Base-by-base conservation (phyloP, 2,888 invertebrate species). In the Eilema depressum region DNA sequence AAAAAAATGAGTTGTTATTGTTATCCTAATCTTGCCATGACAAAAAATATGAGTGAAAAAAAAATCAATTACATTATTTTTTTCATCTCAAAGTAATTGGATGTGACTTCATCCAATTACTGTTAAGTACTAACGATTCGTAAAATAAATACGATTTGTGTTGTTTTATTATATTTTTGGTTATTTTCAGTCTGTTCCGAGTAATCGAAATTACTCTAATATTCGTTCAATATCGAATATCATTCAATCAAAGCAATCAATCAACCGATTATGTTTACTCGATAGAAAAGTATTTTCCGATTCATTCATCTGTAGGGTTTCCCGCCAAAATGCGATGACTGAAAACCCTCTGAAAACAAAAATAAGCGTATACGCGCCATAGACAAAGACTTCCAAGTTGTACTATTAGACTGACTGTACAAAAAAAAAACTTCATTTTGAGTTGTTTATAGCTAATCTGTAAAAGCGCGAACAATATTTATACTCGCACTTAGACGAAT, bases 221-320 rank as follows among this genome's bases (percentile, higher is more conserved):
- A 37, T 37, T 37, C n/a, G 53, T 53, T 53, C n/a, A 53, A 53
- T 53, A 53, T n/a, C 53, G n/a, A 53, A 53, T 53, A 53, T 53
- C n/a, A 53, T 53, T 53, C 53, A 10, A 53, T 53, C n/a, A n/a
- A 53, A 53, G 47, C 20, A 47, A 53, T 53, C n/a, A 53, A 53
- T 53, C n/a, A n/a, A n/a, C n/a, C n/a, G 53, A 53, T 53, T n/a
- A 53, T n/a, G n/a, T 53, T n/a, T 53, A 53, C 53, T 53, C 10
- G 53, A 2, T 53, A n/a, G n/a, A n/a, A 20, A 53, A 53, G 10
- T 53, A 53, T 53, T 53, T n/a, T 8, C 53, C 53, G 53, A 53
- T 53, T 53, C 53, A n/a, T 53, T 53, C 53, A 53, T n/a, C n/a
- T n/a, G n/a, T n/a, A n/a, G n/a, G n/a, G n/a, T n/a, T n/a, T n/a